Conservation (phyloP, 2,797 vertebrate species). For the Falco cherrug region DNA sequence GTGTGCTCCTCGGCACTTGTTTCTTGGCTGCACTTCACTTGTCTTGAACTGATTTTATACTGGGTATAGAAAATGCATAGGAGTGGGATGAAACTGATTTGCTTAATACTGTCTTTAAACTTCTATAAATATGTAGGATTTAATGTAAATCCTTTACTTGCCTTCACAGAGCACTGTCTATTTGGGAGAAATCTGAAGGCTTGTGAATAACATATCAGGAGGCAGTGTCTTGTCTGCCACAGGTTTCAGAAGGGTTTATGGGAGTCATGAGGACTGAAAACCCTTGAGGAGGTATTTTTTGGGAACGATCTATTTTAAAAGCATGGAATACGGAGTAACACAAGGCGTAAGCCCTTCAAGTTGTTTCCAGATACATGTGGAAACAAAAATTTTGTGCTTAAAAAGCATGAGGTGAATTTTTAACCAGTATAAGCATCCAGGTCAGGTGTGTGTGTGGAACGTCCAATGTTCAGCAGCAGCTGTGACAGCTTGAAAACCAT, state of each 20-base stretch:
- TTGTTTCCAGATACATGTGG: neutral
- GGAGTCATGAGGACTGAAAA: neutral
- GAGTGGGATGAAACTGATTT: neutral
- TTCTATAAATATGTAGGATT: neutral
- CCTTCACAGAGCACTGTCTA: neutral
- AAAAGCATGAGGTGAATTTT: neutral
- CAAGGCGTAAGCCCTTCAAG: neutral
- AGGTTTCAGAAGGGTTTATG: neutral
- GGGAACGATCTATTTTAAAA: neutral
- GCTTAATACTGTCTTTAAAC: neutral
- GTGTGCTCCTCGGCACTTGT: neutral
- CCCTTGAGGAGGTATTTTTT: neutral
- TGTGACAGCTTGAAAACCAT: neutral
- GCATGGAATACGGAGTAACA: neutral
- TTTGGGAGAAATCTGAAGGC: neutral
- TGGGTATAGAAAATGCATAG: neutral
- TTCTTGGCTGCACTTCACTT: neutral
- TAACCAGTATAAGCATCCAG: neutral
- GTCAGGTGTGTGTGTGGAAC: fast-evolving
- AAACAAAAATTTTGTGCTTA: neutral
- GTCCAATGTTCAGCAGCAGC: neutral
- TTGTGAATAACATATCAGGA: neutral
- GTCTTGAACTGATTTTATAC: neutral
- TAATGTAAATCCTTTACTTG: neutral
- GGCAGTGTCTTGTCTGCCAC: neutral